Base-by-base conservation (phyloP, 2,113 vertebrate species). In the Terrapene triunguis region DNA sequence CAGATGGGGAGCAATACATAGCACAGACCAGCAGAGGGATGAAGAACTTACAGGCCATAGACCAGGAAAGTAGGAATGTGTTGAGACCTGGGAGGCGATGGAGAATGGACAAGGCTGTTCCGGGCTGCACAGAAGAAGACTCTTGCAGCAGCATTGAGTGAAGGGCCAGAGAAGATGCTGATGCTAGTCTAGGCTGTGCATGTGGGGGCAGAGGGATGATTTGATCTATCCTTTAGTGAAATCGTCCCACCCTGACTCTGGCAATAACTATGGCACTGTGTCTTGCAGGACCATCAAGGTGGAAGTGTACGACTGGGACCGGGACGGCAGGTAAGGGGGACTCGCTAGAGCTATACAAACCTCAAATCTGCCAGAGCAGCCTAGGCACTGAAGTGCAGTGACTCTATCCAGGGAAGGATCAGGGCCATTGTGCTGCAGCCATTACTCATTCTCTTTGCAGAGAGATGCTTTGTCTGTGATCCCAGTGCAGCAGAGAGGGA, bases 291-390 rank as follows among this genome's bases (percentile, higher is more conserved):
- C 99, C 80, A 99, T 99, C 98, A 99, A 99, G 89, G 99, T 99
- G 97, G 99, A 99, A 95, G 99, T 99, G 35, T 99, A 99, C 1
- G 99, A 99, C 95, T 99, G 99, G 99, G 99, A 99, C 85, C 98
- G 99, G 1, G 99, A 99, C 17, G 99, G 99, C 96, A 99, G 99
- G 99, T 99, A 97, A 98, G 98, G 79, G 17, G 48, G 55, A 90
- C 35, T 1, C 22, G 5, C 24, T 6, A 6, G 42, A 44, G 13
- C 42, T 12, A 8, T 78, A 14, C 42, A 44, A 47, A 27, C 42
- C 24, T 27, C 42, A 47, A 8, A 44, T 14, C 22, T 27, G 42
- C 42, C 74, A 13, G 42, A 14, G 42, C 22, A 16, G n/a, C 4
- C 21, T 10, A 35, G 12, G 59, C 10, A 29, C 13, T 65, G 59